phyloP scores from a whole-genome alignment of 2,888 invertebrate species.

The Oxytorus armatus region DNA sequence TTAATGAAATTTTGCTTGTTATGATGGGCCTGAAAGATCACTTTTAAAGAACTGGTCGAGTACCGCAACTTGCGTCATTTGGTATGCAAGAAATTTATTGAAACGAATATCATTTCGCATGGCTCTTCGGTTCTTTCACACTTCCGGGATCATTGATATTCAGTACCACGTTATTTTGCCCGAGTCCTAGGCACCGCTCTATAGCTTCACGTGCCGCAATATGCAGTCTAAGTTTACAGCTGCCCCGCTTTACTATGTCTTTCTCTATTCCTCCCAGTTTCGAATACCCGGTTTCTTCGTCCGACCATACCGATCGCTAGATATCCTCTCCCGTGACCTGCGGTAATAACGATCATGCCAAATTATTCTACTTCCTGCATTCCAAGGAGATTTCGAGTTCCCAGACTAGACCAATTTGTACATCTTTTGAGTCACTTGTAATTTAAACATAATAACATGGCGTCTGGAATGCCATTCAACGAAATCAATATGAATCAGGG shows the following conservation, averaged over 20 bases:
- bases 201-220: not conserved
- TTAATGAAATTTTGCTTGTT: not conserved
- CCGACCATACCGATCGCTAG: constrained; percentile 13
- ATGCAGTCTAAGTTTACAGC: constrained; percentile 32
- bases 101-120: constrained; percentile 15
- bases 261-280: constrained; percentile 12
- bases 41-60: not conserved
- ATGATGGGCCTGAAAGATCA: not conserved
- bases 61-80: not conserved
- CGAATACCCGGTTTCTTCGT: constrained; percentile 37
- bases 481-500: too few species aligned
- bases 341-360: constrained; percentile 45
- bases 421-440: not conserved
- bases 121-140: constrained; percentile 66
- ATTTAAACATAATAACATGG: too few species aligned
- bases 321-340: constrained; percentile 47
- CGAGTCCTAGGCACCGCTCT: not conserved
- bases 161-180: constrained; percentile 77
- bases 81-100: constrained; percentile 22
- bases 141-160: constrained; percentile 79
- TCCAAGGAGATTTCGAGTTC: constrained; percentile 33
- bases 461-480: too few species aligned
- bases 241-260: constrained; percentile 18
- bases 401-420: constrained; percentile 1
- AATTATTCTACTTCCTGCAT: constrained; percentile 16